These are phyloP conservation scores for Trachelus tabidus DNA, from an alignment of 2,888 invertebrate genomes.

Conservation along the genomic window DNA sequence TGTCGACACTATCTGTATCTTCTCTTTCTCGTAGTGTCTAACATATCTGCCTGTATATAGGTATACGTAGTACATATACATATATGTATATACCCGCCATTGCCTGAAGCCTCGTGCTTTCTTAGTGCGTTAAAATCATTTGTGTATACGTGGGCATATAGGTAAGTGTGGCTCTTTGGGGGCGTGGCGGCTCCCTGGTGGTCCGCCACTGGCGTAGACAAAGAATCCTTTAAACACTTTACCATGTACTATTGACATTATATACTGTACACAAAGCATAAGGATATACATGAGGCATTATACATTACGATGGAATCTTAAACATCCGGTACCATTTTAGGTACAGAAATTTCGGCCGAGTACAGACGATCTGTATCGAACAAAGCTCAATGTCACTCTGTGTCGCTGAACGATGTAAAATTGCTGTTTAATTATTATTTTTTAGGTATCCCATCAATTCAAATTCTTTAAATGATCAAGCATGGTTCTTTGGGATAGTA, in stretches of 20 bases:
- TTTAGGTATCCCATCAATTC: too few relatives aligned
- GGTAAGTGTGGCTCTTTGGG: conserved; percentile 47
- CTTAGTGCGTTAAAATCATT: conserved; percentile 37
- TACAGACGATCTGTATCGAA: background rate
- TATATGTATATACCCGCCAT: conserved; percentile 25
- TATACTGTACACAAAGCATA: background rate
- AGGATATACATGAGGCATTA: background rate
- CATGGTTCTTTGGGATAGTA: background rate
- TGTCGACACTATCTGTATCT: conserved; percentile 53
- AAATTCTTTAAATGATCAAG: too few relatives aligned
- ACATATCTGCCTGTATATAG: conserved; percentile 1
- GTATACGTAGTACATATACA: conserved; percentile 9
- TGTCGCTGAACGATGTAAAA: background rate
- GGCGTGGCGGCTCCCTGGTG: conserved; percentile 63
- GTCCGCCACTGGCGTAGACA: conserved; percentile 53
- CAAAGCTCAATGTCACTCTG: background rate
- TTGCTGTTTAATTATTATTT: background rate
- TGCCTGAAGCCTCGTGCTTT: conserved; percentile 26
- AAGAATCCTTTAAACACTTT: background rate
- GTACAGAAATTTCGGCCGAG: background rate
- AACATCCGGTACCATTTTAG: background rate
- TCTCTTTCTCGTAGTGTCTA: background rate
- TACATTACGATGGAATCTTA: background rate
- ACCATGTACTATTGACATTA: background rate
- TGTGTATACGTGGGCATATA: conserved; percentile 34